Evolutionary conservation across 2,113 vertebrate genomes (phyloP).

Genomic region (Oncorhynchus keta): DNA sequence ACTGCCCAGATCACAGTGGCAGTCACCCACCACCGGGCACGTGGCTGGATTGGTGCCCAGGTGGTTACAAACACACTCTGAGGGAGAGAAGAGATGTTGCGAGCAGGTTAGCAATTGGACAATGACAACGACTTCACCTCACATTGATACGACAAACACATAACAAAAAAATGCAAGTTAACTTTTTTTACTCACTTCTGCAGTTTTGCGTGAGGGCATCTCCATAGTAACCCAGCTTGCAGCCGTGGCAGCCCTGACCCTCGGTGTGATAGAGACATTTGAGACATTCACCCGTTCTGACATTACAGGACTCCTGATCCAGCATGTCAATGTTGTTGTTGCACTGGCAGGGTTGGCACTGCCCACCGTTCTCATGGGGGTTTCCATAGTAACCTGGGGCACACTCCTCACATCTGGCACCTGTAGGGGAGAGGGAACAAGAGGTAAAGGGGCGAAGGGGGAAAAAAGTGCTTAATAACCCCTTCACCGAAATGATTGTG

Average conservation of each 20-base stretch:
- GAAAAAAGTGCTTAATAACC: neutral
- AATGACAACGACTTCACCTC: neutral
- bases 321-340: constrained; percentile 89
- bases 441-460: neutral
- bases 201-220: constrained; percentile 86
- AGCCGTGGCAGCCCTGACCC: constrained; percentile 81
- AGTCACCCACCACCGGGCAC: constrained; percentile 73
- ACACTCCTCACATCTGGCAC: constrained; percentile 88
- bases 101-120: neutral
- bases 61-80: constrained; percentile 88
- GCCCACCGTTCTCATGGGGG: constrained; percentile 74
- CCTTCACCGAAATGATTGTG: neutral
- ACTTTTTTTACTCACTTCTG: constrained; percentile 79
- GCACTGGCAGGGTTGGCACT: constrained; percentile 86
- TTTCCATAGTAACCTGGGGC: constrained; percentile 90
- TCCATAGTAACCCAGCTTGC: constrained; percentile 86
- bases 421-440: constrained; percentile 58
- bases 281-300: constrained; percentile 77
- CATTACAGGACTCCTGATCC: constrained; percentile 85
- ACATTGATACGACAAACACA: no score
- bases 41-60: constrained; percentile 79
- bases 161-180: neutral
- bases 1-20: constrained; percentile 78
- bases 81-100: neutral
- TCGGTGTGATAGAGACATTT: constrained; percentile 90